Conservation (phyloP, 2,888 invertebrate species). For the Tenthredo livida region DNA sequence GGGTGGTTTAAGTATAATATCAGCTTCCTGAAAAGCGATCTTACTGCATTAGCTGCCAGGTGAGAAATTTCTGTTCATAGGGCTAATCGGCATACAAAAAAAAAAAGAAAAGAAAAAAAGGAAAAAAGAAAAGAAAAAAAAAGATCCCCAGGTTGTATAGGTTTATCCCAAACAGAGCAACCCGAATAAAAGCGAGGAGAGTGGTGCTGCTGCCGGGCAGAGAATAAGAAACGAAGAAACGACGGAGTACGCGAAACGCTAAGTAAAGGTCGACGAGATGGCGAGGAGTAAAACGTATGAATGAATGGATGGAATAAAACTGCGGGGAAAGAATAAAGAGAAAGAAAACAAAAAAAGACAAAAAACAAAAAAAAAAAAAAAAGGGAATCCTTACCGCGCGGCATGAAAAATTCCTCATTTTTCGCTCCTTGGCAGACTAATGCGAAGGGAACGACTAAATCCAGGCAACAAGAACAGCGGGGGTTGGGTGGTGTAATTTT, state of each 20-base stretch:
- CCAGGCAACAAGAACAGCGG: constrained; percentile 31
- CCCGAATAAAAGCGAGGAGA: background rate
- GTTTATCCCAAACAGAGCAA: constrained; percentile 43
- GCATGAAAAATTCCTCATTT: background rate
- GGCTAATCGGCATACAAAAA: constrained; percentile 38
- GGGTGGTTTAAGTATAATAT: constrained; percentile 5
- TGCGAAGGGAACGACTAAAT: constrained; percentile 13
- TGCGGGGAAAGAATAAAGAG: background rate
- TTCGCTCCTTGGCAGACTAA: background rate
- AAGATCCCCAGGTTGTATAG: background rate
- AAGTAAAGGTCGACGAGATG: background rate
- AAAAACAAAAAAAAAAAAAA: background rate
- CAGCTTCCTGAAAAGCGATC: constrained; percentile 21
- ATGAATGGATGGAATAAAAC: background rate
- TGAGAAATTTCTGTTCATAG: constrained; percentile 40
- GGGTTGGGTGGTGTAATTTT: background rate
- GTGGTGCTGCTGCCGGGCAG: background rate
- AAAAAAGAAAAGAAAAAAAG: background rate
- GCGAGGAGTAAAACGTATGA: background rate
- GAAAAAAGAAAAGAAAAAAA: no score
- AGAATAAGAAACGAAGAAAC: background rate
- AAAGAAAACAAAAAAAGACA: background rate
- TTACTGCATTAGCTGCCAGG: constrained; percentile 33
- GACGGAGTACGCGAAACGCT: background rate
- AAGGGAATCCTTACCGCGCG: background rate